phyloP scores from a whole-genome alignment of 2,888 invertebrate genomes.

The Exephanes ischioxanthus region DNA sequence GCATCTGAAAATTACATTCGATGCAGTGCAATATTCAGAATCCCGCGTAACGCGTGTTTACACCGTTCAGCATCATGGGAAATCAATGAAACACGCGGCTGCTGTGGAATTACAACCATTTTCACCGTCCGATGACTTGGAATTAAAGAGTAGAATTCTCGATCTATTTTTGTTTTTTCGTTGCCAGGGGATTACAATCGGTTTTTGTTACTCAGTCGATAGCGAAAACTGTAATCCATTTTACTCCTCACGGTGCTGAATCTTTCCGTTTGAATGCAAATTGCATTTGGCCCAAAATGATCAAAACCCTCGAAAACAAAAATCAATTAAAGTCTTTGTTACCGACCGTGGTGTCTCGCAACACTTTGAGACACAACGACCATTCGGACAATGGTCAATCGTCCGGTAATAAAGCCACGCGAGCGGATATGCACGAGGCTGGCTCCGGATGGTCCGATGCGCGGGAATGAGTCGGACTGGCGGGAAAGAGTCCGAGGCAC shows the following conservation, averaged over 20 bases:
- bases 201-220: neutral
- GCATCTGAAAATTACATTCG: neutral
- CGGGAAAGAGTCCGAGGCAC: neutral
- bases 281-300: neutral
- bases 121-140: slow-evolving; percentile 23
- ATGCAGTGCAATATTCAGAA: slow-evolving; percentile 32
- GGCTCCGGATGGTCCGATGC: neutral
- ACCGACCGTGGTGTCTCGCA: neutral
- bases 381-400: neutral
- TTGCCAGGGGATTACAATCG: neutral
- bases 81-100: slow-evolving; percentile 52
- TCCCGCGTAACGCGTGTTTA: slow-evolving; percentile 22
- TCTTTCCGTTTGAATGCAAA: neutral
- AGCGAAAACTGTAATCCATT: too few relatives aligned
- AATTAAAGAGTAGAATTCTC: slow-evolving; percentile 3
- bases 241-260: neutral
- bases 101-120: slow-evolving; percentile 14
- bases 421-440: neutral
- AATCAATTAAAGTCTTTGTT: neutral
- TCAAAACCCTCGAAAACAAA: neutral
- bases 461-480: neutral
- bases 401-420: neutral
- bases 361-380: neutral
- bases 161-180: neutral
- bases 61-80: slow-evolving; percentile 53